Base-by-base conservation (phyloP, 2,888 invertebrate species). In the Dolomedes plantarius region DNA sequence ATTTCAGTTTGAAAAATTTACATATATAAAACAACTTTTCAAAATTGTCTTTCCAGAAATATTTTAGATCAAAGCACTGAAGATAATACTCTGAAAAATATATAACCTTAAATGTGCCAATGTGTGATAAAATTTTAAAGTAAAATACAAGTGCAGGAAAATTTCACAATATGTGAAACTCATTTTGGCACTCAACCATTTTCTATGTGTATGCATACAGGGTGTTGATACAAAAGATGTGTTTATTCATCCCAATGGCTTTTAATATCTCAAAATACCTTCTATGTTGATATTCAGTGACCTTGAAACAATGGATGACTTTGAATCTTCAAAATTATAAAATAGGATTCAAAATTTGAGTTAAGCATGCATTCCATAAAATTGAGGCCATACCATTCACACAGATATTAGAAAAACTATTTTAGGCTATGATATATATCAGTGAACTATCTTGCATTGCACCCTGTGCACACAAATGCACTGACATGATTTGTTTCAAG, bases 391-490 rank as follows among this genome's bases (percentile, higher is more conserved):
- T n/a, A n/a, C 13, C 41, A 6, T 46, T 16, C 2, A 13, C 46
- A 46, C 1, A 46, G 1, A 46, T 16, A 36, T 2, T 2, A 46
- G 16, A 1, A 46, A 9, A 46, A 5, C 2, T 46, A 46, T 13
- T 13, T 56, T 5, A 3, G 23, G 23, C 23, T 16, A 5, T 56
- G 3, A 11, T 23, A 19, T 0, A 56, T 13, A 23, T 41, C 28
- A 62, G 69, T 81, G 75, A 41, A 81, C 62, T 31, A 41, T 29
- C 36, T 81, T 81, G 50, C 41, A 81, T 69, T 75, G 32, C 75
- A 69, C 81, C 81, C 81, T 81, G 75, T 75, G 69, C 27, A 41
- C 11, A 29, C 0, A 65, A 65, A 65, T 65, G 29, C 11, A 31
- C 65, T 65, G 72, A 80, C 67, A 67, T 65, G 32, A 5, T 56